Base-by-base conservation (phyloP, 2,797 vertebrate genomes). In the Fratercula arctica region DNA sequence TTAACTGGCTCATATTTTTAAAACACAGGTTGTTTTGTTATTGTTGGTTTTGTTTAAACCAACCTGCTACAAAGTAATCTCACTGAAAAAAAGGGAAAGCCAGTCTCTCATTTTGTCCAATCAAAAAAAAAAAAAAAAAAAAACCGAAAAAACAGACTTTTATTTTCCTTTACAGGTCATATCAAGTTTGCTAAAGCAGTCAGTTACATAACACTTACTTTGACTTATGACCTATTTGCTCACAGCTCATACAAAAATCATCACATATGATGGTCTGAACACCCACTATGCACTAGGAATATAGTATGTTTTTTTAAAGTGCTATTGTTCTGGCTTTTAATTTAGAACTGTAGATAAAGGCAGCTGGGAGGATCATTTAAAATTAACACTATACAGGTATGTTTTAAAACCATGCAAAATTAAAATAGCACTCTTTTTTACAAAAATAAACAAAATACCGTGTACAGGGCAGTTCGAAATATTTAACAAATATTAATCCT, bases 181-280 rank as follows among this genome's bases (percentile, higher is more conserved):
- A 95, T 87, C 66, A 97, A 97, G 89, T 96, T 97, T 91, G 57
- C 84, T 74, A 33, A 93, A 95, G 64, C 82, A 97, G 78, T 14
- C 48, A 89, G 87, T 95, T 97, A 95, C 67, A 13, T 97, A 96
- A 97, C 80, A 90, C 68, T 81, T 87, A 94, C 78, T 95, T 93
- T 86, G 93, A 96, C 92, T 97, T 96, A 83, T 5, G 64, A 96
- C 92, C 87, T 92, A 97, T 97, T 96, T 92, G 92, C 83, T 94
- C 48, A 53, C 68, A 35, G 67, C 53, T 93, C 68, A 37, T 26
- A 90, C 9, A 84, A 59, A 85, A 88, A 83, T 7, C 23, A 89
- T 59, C 82, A 37, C 78, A 54, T 63, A 68, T 18, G 48, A 94
- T 17, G 25, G 64, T 29, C 43, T 75, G 78, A 46, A 45, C 76